phyloP scores from a whole-genome alignment of 2,888 invertebrate species.

The Drosophila falleni region DNA sequence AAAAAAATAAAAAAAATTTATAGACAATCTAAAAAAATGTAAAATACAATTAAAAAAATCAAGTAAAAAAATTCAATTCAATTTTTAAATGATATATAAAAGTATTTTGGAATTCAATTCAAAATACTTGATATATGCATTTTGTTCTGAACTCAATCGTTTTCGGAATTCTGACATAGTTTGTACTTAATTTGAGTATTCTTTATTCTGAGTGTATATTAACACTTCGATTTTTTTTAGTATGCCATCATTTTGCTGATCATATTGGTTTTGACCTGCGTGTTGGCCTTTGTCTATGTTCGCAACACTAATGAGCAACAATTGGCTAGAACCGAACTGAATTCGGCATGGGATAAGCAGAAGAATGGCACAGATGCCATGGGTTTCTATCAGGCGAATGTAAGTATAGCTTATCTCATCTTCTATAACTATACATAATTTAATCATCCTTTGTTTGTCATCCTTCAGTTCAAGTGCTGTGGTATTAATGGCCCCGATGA shows the following conservation, averaged over 20 bases:
- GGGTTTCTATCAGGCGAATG: constrained; percentile 64
- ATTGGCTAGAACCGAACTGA: constrained; percentile 84
- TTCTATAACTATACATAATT: background rate
- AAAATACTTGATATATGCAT: too few relatives aligned
- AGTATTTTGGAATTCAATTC: too few relatives aligned
- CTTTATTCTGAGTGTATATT: background rate
- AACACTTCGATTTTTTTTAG: constrained; percentile 83
- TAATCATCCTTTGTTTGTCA: constrained; percentile 85
- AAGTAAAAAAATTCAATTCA: too few relatives aligned
- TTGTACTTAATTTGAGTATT: too few relatives aligned
- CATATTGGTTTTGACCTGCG: constrained; percentile 88
- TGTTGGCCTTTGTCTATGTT: constrained; percentile 85
- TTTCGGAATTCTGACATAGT: too few relatives aligned
- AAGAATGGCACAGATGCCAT: constrained; percentile 63
- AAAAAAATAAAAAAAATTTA: too few relatives aligned
- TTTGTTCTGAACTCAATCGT: too few relatives aligned
- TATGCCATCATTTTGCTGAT: constrained; percentile 90
- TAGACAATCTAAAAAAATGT: too few relatives aligned
- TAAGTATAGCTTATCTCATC: constrained; percentile 38
- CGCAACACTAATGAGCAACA: constrained; percentile 43
- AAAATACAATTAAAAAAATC: too few relatives aligned
- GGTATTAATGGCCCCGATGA: constrained; percentile 72
- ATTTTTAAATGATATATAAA: too few relatives aligned
- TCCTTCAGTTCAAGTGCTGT: constrained; percentile 76
- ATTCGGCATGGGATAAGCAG: constrained; percentile 84